Percentiles rank a stretch among this genome's conserved stretches.
These are phyloP conservation scores for Crocallis elinguaria DNA, from an alignment of 2,888 invertebrate genomes.

Conservation along the genomic window DNA sequence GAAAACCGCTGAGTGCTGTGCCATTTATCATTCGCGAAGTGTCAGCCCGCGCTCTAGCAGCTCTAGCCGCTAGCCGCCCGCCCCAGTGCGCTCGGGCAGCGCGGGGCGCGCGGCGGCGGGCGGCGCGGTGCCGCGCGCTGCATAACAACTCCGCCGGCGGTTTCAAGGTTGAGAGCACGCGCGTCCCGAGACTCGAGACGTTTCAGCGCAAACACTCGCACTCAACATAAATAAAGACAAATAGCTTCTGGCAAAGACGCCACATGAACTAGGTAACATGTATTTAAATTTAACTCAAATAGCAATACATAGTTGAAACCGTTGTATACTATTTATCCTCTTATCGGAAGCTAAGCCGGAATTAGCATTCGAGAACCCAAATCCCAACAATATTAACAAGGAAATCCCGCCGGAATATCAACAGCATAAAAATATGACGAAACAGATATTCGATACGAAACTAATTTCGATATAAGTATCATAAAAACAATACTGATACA, in stretches of 20 bases:
- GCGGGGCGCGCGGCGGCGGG: background rate
- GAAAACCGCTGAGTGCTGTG: background rate
- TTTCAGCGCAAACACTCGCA: no score
- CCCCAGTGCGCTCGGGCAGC: no score
- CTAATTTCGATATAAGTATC: conserved; percentile 16
- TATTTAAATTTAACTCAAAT: no score
- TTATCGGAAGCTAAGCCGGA: background rate
- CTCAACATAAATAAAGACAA: no score
- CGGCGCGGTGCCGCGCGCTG: background rate
- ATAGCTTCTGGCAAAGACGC: no score
- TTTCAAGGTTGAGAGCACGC: no score
- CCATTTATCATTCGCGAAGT: background rate
- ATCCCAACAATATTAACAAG: background rate
- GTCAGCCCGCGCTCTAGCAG: background rate
- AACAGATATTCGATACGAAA: conserved; percentile 16
- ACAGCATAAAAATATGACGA: conserved; percentile 8
- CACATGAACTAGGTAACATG: no score
- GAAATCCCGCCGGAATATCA: conserved; percentile 5
- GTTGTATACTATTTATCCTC: background rate
- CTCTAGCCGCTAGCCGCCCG: no score
- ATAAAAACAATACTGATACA: conserved; percentile 17
- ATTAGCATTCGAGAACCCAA: background rate
- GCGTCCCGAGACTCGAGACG: no score
- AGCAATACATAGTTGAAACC: no score
- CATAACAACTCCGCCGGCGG: background rate